Conservation (phyloP, 2,113 vertebrate species). For the Monarcha castaneiventris region DNA sequence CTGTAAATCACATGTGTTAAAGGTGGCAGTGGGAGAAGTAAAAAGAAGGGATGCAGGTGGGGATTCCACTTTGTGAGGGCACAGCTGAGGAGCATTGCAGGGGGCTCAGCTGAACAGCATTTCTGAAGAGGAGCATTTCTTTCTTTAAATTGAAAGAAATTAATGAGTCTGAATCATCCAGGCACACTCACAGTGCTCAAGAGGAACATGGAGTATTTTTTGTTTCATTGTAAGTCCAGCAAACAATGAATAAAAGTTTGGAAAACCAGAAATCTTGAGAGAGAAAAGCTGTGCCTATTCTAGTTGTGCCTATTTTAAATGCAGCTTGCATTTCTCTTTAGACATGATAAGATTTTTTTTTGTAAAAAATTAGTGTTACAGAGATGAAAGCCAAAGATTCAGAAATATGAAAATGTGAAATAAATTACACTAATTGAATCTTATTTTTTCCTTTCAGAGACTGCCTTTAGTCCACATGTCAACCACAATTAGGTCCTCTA, state of each 20-base stretch:
- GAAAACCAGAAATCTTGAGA: not conserved
- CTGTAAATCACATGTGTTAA: not conserved
- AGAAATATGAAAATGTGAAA: slow-evolving; percentile 24
- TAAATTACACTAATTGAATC: slow-evolving; percentile 15
- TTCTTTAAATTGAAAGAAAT: not conserved
- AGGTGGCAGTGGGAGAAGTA: not conserved
- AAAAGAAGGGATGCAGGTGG: not conserved
- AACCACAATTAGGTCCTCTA: not conserved
- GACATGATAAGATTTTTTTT: not conserved
- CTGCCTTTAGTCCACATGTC: not conserved
- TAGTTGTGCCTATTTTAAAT: not conserved
- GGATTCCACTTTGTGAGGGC: not conserved
- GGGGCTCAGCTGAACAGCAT: not conserved
- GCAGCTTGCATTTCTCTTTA: not conserved
- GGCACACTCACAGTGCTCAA: not conserved
- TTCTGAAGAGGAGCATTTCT: not conserved
- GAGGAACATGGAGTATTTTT: not conserved
- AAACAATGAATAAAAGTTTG: not conserved
- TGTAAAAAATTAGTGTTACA: not conserved
- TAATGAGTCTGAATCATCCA: not conserved
- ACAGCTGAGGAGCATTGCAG: not conserved
- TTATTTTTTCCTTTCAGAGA: not conserved
- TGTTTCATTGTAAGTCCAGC: not conserved
- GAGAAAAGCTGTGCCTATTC: not conserved
- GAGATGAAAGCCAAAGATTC: not conserved